Conservation (phyloP, 2,797 vertebrate genomes). For the Melopsittacus undulatus region DNA sequence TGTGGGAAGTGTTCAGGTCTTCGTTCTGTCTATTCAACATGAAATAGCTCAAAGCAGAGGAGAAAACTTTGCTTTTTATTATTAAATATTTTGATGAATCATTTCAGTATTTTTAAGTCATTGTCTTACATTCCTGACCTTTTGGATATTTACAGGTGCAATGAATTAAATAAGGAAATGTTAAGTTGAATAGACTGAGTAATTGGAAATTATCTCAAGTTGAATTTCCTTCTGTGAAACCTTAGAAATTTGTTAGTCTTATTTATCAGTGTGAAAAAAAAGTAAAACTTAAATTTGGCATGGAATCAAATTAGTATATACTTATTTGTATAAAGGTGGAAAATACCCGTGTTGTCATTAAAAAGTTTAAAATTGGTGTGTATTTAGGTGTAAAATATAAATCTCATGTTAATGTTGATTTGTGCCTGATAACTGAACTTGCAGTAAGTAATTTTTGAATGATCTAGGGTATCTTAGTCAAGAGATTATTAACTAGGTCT, state of each 20-base stretch:
- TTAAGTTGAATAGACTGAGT: not conserved
- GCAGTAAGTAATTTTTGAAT: not conserved
- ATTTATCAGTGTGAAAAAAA: not conserved
- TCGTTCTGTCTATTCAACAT: not conserved
- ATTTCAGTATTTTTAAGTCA: not conserved
- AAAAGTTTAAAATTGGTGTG: not conserved
- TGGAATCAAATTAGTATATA: not conserved
- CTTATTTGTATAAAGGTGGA: not conserved
- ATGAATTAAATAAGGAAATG: not conserved
- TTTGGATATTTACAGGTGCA: not conserved
- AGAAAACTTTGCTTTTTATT: not conserved
- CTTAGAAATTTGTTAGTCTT: not conserved
- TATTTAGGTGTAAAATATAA: not conserved
- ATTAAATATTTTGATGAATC: not conserved
- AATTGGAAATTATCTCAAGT: not conserved
- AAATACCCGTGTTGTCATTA: not conserved
- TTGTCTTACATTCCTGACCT: not conserved
- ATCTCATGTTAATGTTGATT: not conserved
- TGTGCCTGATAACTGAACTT: not conserved
- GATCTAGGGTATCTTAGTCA: not conserved
- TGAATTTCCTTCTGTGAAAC: not conserved
- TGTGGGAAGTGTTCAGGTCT: not conserved
- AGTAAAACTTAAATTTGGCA: not conserved
- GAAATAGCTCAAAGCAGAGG: not conserved
- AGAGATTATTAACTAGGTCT: not conserved